Conservation (phyloP, 2,888 invertebrate genomes). For the Aphidius colemani region DNA sequence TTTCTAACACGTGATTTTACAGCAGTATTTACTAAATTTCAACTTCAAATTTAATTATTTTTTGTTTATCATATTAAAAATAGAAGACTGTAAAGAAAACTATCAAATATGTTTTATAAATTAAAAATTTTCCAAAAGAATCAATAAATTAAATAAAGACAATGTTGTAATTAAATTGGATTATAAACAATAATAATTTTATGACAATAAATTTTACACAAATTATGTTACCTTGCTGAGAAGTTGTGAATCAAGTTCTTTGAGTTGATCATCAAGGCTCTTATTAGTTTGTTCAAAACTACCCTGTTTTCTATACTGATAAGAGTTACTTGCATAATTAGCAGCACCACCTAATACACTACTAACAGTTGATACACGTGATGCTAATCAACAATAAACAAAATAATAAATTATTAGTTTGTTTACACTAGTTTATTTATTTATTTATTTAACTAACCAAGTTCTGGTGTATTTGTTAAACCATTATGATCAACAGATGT, state of each 20-base stretch:
- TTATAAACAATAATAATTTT: background rate
- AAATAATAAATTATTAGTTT: background rate
- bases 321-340: slow-evolving; percentile 65
- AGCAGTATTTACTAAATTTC: no score
- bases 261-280: slow-evolving; percentile 78
- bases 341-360: slow-evolving; percentile 66
- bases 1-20: no score
- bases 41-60: no score
- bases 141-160: no score
- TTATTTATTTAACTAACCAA: slow-evolving; percentile 40
- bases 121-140: no score
- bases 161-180: background rate
- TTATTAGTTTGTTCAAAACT: slow-evolving; percentile 77
- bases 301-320: slow-evolving; percentile 63
- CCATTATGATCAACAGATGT: slow-evolving; percentile 55
- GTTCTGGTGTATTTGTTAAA: slow-evolving; percentile 54
- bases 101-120: no score
- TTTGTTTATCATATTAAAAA: no score
- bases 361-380: slow-evolving; percentile 60
- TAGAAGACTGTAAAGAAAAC: no score
- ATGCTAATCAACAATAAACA: background rate
- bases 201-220: background rate
- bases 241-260: slow-evolving; percentile 80
- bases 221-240: slow-evolving; percentile 63
- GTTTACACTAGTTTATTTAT: background rate